Evolutionary conservation across 2,888 invertebrate genomes (phyloP), one percentile per base, ranked within the genome.

Genomic region (Leucophenga maculata): DNA sequence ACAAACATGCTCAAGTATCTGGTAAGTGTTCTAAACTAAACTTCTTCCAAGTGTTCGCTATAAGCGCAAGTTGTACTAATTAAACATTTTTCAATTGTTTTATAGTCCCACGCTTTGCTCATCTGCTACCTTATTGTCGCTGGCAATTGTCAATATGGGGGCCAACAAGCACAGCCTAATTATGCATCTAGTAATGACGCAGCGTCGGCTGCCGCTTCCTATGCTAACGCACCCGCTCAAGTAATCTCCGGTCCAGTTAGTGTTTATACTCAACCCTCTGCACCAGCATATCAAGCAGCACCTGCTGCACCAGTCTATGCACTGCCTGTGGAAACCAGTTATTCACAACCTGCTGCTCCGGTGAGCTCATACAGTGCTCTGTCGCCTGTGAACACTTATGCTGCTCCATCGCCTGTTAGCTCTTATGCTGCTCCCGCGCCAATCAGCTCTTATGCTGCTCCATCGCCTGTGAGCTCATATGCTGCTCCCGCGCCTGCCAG

Each of bases 1-100:
- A 78, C 75, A 84, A 71, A 78, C 75, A 84, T 84, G 84, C 83
- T 84, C 78, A 78, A 76, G 69, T 85, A 83, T 76, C 74, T 78
- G 77, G 84, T 84, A 84, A 84, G 84, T 85, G 74, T 55, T 65
- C 54, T 22, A 64, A n/a, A 50, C 50, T 60, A 69, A 65, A 57
- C 64, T 66, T 71, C 67, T 76, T 69, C 65, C 26, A n/a, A n/a
- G 54, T 72, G 52, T 32, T 18, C 52, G 8, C 18, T 16, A 32
- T 59, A 31, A 22, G 46, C n/a, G 46, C n/a, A 22, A 39, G 31
- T 54, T 60, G 26, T 14, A 16, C 44, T 18, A 18, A 48, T 13
- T 16, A 44, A 39, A 22, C 18, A 16, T 59, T 55, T 67, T 20
- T 18, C 11, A 18, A 2, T 60, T 22, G 48, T 62, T n/a, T 67